phyloP scores from a whole-genome alignment of 1,140 invertebrate genomes.

The Drosophila carrolli region DNA sequence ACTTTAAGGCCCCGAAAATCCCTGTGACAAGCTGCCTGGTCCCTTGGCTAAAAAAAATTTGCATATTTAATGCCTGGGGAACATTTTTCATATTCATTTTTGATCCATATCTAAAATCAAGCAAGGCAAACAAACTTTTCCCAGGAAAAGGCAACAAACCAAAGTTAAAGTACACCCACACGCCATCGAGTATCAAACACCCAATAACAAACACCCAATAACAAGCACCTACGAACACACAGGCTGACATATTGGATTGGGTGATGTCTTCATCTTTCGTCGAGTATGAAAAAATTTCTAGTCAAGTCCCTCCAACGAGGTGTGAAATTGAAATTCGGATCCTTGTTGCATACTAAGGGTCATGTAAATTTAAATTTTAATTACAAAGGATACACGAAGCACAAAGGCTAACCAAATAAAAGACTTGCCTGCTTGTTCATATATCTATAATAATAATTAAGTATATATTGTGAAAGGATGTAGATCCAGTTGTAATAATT shows the following conservation, averaged over 20 bases:
- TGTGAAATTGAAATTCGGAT: constrained; percentile 74
- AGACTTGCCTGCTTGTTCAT: too few species aligned
- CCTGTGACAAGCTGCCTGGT: constrained; percentile 1
- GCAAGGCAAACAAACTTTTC: constrained; percentile 48
- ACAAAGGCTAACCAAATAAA: constrained; percentile 6
- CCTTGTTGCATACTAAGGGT: constrained; percentile 54
- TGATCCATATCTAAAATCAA: constrained; percentile 62
- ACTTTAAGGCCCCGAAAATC: constrained; percentile 40
- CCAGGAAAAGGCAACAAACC: constrained; percentile 32
- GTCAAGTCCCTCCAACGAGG: constrained; percentile 60
- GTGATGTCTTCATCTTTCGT: constrained; percentile 37
- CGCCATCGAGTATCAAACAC: constrained; percentile 3
- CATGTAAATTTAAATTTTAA: constrained; percentile 41
- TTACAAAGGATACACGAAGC: constrained; percentile 9
- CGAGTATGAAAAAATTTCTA: constrained; percentile 41
- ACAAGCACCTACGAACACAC: constrained; percentile 16
- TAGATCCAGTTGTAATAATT: not conserved
- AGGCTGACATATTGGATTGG: constrained; percentile 55
- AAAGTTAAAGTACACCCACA: constrained; percentile 11
- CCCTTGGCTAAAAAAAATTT: constrained; percentile 39
- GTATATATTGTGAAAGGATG: too few species aligned
- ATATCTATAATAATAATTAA: not conserved
- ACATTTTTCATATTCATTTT: constrained; percentile 61
- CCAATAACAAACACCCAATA: constrained; percentile 19
- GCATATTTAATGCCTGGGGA: constrained; percentile 64